Conservation (phyloP, 2,797 vertebrate genomes). For the Poeciliopsis presidionis region DNA sequence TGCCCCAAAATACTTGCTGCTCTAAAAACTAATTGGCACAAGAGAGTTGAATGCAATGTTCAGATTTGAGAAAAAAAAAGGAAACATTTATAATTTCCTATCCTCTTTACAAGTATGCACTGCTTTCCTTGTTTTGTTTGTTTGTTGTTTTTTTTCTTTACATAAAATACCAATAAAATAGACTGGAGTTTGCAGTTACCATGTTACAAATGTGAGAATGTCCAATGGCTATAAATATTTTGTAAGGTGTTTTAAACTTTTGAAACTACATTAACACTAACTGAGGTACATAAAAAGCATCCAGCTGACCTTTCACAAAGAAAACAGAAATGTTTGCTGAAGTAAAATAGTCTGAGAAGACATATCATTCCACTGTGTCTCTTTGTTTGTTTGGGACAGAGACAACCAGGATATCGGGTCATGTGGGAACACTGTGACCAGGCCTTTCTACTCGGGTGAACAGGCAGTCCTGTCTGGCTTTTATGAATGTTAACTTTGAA, state of each 20-base stretch:
- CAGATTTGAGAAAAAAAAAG: background rate
- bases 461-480: conserved; percentile 24
- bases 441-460: conserved; percentile 36
- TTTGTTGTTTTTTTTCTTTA: background rate
- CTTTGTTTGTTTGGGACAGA: conserved; percentile 35
- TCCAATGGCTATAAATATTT: background rate
- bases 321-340: conserved; percentile 26
- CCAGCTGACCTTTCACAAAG: conserved; percentile 30
- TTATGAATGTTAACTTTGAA: conserved; percentile 43
- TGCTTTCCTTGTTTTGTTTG: background rate
- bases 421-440: conserved; percentile 52
- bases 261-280: conserved; percentile 49
- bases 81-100: background rate
- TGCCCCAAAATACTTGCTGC: background rate
- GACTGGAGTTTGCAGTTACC: background rate
- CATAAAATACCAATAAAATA: background rate
- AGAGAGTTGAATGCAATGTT: background rate
- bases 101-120: background rate
- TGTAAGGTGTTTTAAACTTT: background rate
- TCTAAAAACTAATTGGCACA: background rate
- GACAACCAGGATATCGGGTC: conserved; percentile 28
- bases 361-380: conserved; percentile 27
- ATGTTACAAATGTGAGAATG: background rate
- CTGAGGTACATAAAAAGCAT: conserved; percentile 33
- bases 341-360: conserved; percentile 32